phyloP scores from a whole-genome alignment of 2,888 invertebrate genomes.

The Drosophila ezoana region DNA sequence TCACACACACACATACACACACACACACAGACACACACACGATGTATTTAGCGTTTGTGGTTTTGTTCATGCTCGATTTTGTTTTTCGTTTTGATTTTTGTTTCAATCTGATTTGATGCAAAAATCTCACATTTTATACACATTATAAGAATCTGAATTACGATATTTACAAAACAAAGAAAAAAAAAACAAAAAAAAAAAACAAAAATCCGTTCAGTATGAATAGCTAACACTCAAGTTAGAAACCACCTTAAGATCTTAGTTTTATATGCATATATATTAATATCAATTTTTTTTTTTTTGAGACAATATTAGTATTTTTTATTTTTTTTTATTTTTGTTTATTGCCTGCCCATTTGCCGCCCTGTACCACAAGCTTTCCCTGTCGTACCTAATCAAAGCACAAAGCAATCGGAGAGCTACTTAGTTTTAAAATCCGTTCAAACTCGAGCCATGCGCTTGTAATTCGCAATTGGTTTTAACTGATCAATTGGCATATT shows the following conservation, averaged over 20 bases:
- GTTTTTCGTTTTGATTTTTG: constrained; percentile 19
- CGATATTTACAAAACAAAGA: constrained; percentile 31
- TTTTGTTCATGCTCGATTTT: constrained; percentile 7
- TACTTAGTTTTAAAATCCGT: constrained; percentile 46
- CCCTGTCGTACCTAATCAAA: neutral
- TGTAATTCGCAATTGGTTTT: constrained; percentile 1
- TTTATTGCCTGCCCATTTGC: constrained; percentile 17
- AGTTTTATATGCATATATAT: constrained; percentile 29
- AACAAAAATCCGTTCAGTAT: constrained; percentile 49
- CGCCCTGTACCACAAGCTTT: neutral
- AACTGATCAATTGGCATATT: constrained; percentile 13
- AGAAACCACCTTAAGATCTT: constrained; percentile 41
- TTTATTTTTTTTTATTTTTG: constrained; percentile 12
- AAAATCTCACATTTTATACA: constrained; percentile 37
- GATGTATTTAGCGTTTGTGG: neutral
- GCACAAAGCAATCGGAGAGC: constrained; percentile 56
- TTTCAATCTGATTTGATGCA: constrained; percentile 17
- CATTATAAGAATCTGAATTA: constrained; percentile 39
- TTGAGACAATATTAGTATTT: too few species aligned
- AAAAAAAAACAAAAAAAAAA: constrained; percentile 12
- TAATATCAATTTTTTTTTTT: neutral
- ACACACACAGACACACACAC: neutral
- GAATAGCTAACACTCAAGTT: constrained; percentile 28
- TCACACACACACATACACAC: too few species aligned
- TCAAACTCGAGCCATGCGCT: constrained; percentile 8